Evolutionary conservation across 2,888 invertebrate species (phyloP), one percentile per base, ranked within the genome.

Genomic region (Elegia similella): DNA sequence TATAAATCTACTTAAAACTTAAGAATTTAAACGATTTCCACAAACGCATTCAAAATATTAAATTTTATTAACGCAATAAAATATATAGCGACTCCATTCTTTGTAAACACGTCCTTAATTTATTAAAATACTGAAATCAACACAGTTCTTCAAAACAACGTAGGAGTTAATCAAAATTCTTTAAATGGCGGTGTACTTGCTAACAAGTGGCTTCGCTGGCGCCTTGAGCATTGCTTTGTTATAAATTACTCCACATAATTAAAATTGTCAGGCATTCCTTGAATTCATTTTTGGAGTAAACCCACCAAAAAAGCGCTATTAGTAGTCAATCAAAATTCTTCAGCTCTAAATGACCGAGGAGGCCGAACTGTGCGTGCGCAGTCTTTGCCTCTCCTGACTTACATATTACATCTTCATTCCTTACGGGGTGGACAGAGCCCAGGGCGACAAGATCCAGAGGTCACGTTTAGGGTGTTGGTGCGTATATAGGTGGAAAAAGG

Each of bases 281-380:
- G 50, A 15, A 50, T 50, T 50, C 38, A 50, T 50, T 50, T 38
- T 34, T 50, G 34, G 50, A 50, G 50, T 50, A 50, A 50, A 50
- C 50, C 38, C 34, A 34, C 32, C 50, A 38, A 50, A 50, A 50
- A 38, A 50, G 30, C 13, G 17, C 34, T 38, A 50, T 50, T 50
- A 50, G 50, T 50, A 50, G 50, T 50, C 50, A 50, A 50, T 50
- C 50, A 50, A 50, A 50, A 50, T 50, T 50, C 50, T 50, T 50
- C 17, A 38, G 38, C 34, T 50, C 34, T 17, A 50, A 50, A 50
- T 42, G 32, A 48, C 44, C 56, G 56, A 50, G 53, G 57, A 57
- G 43, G 52, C 59, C 59, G 50, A 34, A 34, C 50, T 34, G 17
- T 30, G 50, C 17, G 47, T 13, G 63, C 62, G 62, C 67, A 62